Conservation (phyloP, 2,888 invertebrate species). For the Thelaira solivaga region DNA sequence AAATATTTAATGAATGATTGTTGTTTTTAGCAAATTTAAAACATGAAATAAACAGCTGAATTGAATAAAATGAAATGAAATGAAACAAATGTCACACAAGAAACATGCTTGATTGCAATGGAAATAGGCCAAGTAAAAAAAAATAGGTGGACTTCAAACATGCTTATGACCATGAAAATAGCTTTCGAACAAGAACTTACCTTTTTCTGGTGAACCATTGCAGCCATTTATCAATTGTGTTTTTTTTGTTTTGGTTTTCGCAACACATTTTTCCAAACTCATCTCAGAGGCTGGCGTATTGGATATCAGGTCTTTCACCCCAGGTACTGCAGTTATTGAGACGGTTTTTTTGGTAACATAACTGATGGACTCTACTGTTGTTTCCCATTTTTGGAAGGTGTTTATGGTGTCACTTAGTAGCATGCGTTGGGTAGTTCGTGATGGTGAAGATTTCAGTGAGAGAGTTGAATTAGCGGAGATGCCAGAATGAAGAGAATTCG, state of each 20-base stretch:
- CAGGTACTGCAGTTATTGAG: slow-evolving; percentile 60
- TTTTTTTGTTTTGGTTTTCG: too few species aligned
- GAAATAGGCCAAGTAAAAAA: neutral
- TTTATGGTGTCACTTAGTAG: slow-evolving; percentile 74
- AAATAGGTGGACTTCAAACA: slow-evolving; percentile 9
- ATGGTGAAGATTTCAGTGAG: slow-evolving; percentile 68
- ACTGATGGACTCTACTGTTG: slow-evolving; percentile 76
- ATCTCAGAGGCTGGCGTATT: slow-evolving; percentile 16
- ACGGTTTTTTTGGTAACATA: slow-evolving; percentile 75
- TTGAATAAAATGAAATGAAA: too few species aligned
- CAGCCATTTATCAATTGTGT: slow-evolving; percentile 33
- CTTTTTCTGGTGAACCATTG: slow-evolving; percentile 30
- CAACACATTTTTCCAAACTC: neutral
- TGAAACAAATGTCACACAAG: slow-evolving; percentile 35
- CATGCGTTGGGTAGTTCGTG: slow-evolving; percentile 66
- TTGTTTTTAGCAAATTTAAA: slow-evolving; percentile 25
- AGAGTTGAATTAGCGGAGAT: slow-evolving; percentile 65
- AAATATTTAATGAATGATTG: neutral
- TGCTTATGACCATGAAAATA: slow-evolving; percentile 29
- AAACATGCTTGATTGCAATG: slow-evolving; percentile 7
- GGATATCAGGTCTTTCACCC: slow-evolving; percentile 42
- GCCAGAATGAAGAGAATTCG: slow-evolving; percentile 68
- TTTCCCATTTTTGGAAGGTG: slow-evolving; percentile 77
- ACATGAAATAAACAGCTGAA: slow-evolving; percentile 28
- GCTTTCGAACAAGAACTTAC: slow-evolving; percentile 13